These are phyloP conservation scores for Motacilla tschutschensis DNA, from an alignment of 2,113 vertebrate species.

Conservation along the genomic window DNA sequence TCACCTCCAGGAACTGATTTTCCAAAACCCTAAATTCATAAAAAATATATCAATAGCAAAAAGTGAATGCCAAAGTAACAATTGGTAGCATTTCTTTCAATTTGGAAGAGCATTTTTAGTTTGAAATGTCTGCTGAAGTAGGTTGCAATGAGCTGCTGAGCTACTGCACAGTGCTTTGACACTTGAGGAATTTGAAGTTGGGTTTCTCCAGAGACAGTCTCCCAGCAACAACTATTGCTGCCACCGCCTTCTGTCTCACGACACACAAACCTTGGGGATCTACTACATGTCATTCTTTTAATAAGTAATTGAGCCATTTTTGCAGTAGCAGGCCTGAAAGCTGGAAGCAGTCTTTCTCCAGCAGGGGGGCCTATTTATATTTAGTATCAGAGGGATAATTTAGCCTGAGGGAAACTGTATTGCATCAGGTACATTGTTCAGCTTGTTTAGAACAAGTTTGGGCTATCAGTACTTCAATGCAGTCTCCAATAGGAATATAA, in stretches of 20 bases:
- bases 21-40: neutral
- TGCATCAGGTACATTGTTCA: neutral
- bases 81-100: neutral
- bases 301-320: neutral
- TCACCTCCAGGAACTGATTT: accelerated
- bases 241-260: neutral
- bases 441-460: neutral
- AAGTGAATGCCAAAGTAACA: neutral
- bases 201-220: neutral
- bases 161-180: neutral
- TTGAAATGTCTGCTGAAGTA: neutral
- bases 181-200: neutral
- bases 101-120: neutral
- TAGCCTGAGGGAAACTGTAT: neutral
- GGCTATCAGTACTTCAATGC: neutral
- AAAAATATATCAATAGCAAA: neutral
- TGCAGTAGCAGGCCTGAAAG: neutral
- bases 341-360: neutral
- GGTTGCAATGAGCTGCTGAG: neutral
- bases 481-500: neutral
- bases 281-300: neutral
- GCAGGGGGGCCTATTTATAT: neutral
- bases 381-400: neutral
- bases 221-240: neutral
- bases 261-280: neutral